Percentiles rank a stretch among this genome's conserved stretches.
Conservation (phyloP, 2,113 vertebrate species). For the Morone chrysops region DNA sequence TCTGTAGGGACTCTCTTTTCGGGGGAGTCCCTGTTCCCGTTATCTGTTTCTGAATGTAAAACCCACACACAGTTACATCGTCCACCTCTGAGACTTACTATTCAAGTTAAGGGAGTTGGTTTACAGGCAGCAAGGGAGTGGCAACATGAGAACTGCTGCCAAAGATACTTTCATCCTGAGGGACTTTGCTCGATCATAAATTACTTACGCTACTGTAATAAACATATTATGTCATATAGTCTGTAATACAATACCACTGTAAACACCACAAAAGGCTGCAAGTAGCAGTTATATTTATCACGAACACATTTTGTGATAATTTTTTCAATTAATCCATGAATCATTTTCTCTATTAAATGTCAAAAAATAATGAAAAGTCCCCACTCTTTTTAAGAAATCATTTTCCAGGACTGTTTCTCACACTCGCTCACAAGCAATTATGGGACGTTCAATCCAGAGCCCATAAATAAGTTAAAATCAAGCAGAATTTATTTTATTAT, state of each 20-base stretch:
- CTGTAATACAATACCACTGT: neutral
- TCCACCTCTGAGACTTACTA: neutral
- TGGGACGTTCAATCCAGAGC: too few relatives aligned
- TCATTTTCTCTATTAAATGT: too few relatives aligned
- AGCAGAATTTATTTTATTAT: too few relatives aligned
- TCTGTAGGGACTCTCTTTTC: slow-evolving; percentile 13
- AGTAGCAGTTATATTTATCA: neutral
- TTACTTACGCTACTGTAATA: neutral
- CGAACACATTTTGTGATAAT: neutral
- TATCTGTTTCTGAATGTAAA: slow-evolving; percentile 9
- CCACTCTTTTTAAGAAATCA: too few relatives aligned
- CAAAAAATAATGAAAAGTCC: too few relatives aligned
- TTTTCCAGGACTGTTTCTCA: too few relatives aligned
- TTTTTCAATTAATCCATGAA: too few relatives aligned
- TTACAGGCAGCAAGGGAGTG: neutral
- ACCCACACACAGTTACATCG: neutral
- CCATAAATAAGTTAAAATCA: too few relatives aligned
- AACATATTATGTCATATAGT: neutral
- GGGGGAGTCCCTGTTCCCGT: slow-evolving; percentile 2
- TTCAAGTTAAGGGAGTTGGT: neutral
- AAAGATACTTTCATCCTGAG: neutral
- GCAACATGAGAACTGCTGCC: neutral
- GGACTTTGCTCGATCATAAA: neutral
- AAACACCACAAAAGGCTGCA: neutral
- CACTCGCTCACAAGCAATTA: too few relatives aligned